A percentile compares a stretch with the other conserved stretches of the same genome.
Evolutionary conservation across 2,113 vertebrate genomes (phyloP).

Genomic region (Australoheros scitulus): DNA sequence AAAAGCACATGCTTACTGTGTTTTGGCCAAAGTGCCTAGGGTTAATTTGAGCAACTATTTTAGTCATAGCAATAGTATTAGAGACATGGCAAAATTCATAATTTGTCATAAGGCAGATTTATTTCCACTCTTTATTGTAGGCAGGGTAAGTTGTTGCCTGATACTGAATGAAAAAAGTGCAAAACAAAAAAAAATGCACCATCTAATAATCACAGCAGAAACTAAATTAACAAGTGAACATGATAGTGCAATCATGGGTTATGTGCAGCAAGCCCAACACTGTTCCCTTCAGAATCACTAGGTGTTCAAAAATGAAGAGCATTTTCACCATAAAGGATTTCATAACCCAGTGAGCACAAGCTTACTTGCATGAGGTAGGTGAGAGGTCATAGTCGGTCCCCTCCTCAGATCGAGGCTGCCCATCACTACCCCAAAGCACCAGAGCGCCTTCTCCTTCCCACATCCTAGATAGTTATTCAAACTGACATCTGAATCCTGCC

Average conservation of each 20-base stretch:
- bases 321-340: constrained; percentile 27
- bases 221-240: neutral
- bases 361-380: constrained; percentile 19
- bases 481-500: constrained; percentile 46
- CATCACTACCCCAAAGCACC: constrained; percentile 10
- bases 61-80: neutral
- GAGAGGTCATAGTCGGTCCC: constrained; percentile 20
- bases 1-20: neutral
- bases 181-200: neutral
- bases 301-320: neutral
- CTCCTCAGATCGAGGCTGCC: constrained; percentile 1
- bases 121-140: neutral
- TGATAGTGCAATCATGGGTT: neutral
- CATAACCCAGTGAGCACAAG: constrained; percentile 20
- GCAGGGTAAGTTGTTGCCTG: neutral
- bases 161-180: neutral
- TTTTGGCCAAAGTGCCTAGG: neutral
- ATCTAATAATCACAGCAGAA: neutral
- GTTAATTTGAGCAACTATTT: neutral
- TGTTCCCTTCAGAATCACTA: neutral
- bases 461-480: constrained; percentile 37
- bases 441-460: constrained; percentile 10
- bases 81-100: neutral
- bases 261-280: neutral
- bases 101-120: neutral